Conservation (phyloP, 1,140 invertebrate genomes). For the Phocides pigmalion region DNA sequence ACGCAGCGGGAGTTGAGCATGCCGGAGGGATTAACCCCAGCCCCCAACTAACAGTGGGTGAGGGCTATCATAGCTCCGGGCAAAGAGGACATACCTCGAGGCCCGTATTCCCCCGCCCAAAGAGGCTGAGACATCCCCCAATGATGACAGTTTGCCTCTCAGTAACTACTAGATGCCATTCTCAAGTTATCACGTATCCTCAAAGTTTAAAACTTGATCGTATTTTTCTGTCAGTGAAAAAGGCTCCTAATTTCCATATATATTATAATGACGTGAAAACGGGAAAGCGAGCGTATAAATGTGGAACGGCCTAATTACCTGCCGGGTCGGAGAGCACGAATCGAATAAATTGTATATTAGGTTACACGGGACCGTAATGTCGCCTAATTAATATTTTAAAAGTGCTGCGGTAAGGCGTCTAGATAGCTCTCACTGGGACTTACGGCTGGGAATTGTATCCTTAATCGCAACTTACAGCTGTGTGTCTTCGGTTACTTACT, state of each 20-base stretch:
- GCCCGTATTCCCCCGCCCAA: too few relatives aligned
- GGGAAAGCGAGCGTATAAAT: conserved; percentile 30
- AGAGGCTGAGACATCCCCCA: too few relatives aligned
- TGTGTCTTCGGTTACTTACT: too few relatives aligned
- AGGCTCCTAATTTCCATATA: conserved; percentile 13
- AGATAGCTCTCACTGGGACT: conserved; percentile 17
- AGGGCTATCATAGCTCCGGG: too few relatives aligned
- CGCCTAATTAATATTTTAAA: conserved; percentile 36
- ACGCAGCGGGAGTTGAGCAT: too few relatives aligned
- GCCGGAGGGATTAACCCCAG: too few relatives aligned
- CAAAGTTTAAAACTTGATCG: too few relatives aligned
- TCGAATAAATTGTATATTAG: conserved; percentile 40
- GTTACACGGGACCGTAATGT: conserved; percentile 27
- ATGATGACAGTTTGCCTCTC: too few relatives aligned
- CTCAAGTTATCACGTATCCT: too few relatives aligned
- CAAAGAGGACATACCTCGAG: too few relatives aligned
- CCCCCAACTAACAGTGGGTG: too few relatives aligned
- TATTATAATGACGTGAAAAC: conserved; percentile 25
- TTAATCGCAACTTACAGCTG: neutral
- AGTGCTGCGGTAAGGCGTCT: conserved; percentile 30
- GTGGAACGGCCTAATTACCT: conserved; percentile 27
- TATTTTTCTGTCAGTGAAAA: neutral
- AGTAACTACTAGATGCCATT: too few relatives aligned
- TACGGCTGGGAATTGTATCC: neutral
- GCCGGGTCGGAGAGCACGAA: conserved; percentile 25